Evolutionary conservation across 2,113 vertebrate species (phyloP).

Genomic region (Rhinopomastus cyanomelas): DNA sequence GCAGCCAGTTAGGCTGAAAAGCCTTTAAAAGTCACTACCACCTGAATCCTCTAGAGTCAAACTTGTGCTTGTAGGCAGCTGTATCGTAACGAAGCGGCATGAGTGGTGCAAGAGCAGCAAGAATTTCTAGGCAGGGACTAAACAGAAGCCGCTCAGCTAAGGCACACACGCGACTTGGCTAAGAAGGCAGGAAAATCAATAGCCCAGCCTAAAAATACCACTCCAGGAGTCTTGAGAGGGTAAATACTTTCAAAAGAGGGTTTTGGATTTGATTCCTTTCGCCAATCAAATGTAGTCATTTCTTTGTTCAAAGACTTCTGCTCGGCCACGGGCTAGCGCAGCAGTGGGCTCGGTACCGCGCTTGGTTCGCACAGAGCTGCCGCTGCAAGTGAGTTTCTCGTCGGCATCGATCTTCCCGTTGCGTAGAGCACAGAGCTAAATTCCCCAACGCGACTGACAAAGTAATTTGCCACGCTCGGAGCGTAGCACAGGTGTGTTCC

Average conservation of each 20-base stretch:
- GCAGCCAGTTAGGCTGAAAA: background rate
- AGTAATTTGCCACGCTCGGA: constrained; percentile 52
- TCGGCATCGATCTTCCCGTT: constrained; percentile 60
- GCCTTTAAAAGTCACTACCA: background rate
- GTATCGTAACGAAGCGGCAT: background rate
- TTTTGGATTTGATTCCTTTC: background rate
- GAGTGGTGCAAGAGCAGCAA: background rate
- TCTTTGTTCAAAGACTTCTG: background rate
- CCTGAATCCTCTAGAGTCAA: background rate
- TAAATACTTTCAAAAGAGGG: background rate
- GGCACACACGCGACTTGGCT: background rate
- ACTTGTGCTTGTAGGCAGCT: background rate
- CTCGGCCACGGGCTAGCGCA: background rate
- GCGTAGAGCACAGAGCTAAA: constrained; percentile 41
- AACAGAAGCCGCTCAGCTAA: background rate
- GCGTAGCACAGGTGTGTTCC: constrained; percentile 46
- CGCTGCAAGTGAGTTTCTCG: constrained; percentile 56
- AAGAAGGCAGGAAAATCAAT: constrained; percentile 6
- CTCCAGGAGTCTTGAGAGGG: background rate
- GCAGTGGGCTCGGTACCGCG: background rate
- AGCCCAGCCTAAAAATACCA: background rate
- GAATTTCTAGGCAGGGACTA: background rate
- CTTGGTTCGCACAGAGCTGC: background rate
- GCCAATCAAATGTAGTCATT: constrained; percentile 7
- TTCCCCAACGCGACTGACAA: constrained; percentile 51